Evolutionary conservation across 2,797 vertebrate species (phyloP).

Genomic region (Adrianichthys oophorus): DNA sequence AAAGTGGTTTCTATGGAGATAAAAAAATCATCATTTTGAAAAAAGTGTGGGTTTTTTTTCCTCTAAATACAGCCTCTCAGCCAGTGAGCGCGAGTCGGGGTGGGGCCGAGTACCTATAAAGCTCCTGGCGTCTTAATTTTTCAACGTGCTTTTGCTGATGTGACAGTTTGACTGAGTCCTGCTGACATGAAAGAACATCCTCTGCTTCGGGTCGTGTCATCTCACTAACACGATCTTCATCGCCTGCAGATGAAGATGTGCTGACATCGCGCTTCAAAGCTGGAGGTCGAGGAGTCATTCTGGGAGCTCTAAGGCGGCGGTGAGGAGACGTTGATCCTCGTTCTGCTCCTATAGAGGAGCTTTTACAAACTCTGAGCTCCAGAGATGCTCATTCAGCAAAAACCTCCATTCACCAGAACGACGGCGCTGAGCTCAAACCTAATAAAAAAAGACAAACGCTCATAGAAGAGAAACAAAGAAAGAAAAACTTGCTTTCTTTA

Average conservation of each 20-base stretch:
- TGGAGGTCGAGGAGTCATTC: slow-evolving; percentile 81
- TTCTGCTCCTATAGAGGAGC: neutral
- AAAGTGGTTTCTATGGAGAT: too few species aligned
- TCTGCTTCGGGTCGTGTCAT: neutral
- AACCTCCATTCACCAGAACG: neutral
- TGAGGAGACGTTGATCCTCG: slow-evolving; percentile 27
- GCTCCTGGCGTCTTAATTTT: too few species aligned
- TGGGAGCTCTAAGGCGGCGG: slow-evolving; percentile 75
- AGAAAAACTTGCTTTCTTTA: too few species aligned
- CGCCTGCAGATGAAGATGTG: slow-evolving; percentile 75
- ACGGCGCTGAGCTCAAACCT: too few species aligned
- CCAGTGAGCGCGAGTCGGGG: too few species aligned
- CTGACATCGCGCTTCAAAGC: slow-evolving; percentile 81
- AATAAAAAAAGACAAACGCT: too few species aligned
- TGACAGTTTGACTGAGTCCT: neutral
- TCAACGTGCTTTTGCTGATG: too few species aligned
- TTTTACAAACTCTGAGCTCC: neutral
- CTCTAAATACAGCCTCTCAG: too few species aligned
- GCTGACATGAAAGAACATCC: neutral
- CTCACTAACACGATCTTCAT: slow-evolving; percentile 9
- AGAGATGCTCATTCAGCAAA: neutral
- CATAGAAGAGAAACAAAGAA: too few species aligned
- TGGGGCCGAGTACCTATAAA: too few species aligned
- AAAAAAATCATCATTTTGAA: too few species aligned
- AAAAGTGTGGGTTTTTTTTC: too few species aligned